phyloP scores from a whole-genome alignment of 2,113 vertebrate species.

The Sinocyclocheilus grahami region DNA sequence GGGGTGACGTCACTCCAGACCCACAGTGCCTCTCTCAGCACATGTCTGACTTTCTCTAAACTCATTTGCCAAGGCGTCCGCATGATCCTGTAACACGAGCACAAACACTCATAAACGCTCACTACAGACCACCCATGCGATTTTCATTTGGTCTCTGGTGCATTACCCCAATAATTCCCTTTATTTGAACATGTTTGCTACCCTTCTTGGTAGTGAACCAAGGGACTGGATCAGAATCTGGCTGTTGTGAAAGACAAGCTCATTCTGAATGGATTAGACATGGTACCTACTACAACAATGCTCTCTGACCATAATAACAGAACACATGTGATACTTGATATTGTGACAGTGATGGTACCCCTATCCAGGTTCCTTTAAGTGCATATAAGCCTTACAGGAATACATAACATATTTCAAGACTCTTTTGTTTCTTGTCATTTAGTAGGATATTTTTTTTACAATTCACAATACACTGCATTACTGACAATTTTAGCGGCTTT shows the following conservation, averaged over 20 bases:
- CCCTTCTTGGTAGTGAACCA: background rate
- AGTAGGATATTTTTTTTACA: background rate
- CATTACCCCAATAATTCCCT: slow-evolving; percentile 7
- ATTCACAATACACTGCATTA: background rate
- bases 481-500: background rate
- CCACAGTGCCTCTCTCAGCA: slow-evolving; percentile 83
- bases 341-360: slow-evolving; percentile 28
- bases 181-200: slow-evolving; percentile 13
- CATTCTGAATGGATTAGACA: slow-evolving; percentile 15
- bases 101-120: slow-evolving; percentile 9
- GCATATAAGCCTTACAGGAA: background rate
- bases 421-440: slow-evolving; percentile 7
- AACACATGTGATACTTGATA: slow-evolving; percentile 19
- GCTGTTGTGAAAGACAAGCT: background rate
- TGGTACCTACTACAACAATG: background rate
- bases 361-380: slow-evolving; percentile 11
- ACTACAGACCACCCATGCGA: slow-evolving; percentile 30
- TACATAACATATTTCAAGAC: background rate
- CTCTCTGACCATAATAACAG: background rate
- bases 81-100: slow-evolving; percentile 73
- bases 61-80: slow-evolving; percentile 82
- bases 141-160: slow-evolving; percentile 20
- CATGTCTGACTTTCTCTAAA: slow-evolving; percentile 75
- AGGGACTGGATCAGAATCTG: background rate
- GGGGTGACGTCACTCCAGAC: slow-evolving; percentile 92